These are phyloP conservation scores for Holacanthella duospinosa DNA, from an alignment of 2,888 invertebrate species.

Conservation along the genomic window DNA sequence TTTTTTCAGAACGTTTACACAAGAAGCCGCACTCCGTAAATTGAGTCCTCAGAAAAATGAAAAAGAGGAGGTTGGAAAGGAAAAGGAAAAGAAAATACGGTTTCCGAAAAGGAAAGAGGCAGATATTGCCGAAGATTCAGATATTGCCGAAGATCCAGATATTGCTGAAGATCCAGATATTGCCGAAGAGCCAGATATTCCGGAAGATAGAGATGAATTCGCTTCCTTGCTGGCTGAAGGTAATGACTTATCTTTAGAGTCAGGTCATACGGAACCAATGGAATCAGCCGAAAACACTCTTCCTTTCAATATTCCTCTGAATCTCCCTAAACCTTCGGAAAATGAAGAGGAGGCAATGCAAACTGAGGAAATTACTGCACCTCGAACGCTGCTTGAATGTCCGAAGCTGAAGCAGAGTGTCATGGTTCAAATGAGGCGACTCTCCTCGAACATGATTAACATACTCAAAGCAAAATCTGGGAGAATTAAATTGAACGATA, in stretches of 20 bases:
- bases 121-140: background rate
- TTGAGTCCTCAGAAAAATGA: background rate
- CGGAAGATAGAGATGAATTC: background rate
- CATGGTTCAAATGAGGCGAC: background rate
- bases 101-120: background rate
- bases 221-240: background rate
- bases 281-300: too few relatives aligned
- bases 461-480: background rate
- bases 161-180: background rate
- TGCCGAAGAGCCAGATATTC: background rate
- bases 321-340: too few relatives aligned
- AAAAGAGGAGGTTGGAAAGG: background rate
- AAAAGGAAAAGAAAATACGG: background rate
- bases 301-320: too few relatives aligned
- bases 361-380: background rate
- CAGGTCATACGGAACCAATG: too few relatives aligned
- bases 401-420: background rate
- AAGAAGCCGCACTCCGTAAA: background rate
- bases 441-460: background rate
- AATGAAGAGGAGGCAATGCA: background rate
- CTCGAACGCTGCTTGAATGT: background rate
- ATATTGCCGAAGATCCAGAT: background rate
- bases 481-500: background rate
- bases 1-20: background rate
- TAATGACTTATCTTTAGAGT: background rate